Percentiles rank a stretch among this genome's conserved stretches.
These are phyloP conservation scores for Tanaodytes sp. DNA, from an alignment of 2,888 invertebrate species.

Conservation along the genomic window DNA sequence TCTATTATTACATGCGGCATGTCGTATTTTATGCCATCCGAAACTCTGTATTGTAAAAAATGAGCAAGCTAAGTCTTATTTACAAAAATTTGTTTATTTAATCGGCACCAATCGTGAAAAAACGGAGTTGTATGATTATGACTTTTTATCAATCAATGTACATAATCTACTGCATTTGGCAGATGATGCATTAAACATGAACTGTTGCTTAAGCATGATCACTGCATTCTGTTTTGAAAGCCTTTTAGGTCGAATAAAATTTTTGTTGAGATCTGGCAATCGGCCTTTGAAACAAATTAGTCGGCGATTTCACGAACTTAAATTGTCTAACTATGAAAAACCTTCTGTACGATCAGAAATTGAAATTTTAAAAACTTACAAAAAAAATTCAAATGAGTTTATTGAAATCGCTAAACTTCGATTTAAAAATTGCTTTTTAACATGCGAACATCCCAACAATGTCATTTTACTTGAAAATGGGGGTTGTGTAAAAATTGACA, in stretches of 20 bases:
- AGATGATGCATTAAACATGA: constrained; percentile 39
- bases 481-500: background rate
- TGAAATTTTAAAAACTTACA: too few relatives aligned
- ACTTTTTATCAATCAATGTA: too few relatives aligned
- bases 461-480: constrained; percentile 2
- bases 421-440: too few relatives aligned
- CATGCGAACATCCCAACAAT: background rate
- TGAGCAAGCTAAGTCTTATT: constrained; percentile 42
- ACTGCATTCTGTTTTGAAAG: constrained; percentile 45
- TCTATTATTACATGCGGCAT: constrained; percentile 50
- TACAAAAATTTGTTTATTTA: constrained; percentile 57
- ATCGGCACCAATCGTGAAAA: constrained; percentile 58
- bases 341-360: too few relatives aligned
- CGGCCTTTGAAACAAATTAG: constrained; percentile 41
- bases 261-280: constrained; percentile 30
- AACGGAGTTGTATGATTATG: background rate
- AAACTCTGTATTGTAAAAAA: constrained; percentile 11
- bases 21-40: constrained; percentile 39
- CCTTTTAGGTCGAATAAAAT: constrained; percentile 44
- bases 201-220: constrained; percentile 12
- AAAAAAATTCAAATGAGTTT: too few relatives aligned
- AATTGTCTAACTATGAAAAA: too few relatives aligned
- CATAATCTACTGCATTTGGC: constrained; percentile 34
- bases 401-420: too few relatives aligned
- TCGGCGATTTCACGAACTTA: too few relatives aligned